These are phyloP conservation scores for Athalia circularis DNA, from an alignment of 2,888 invertebrate genomes.

Conservation along the genomic window DNA sequence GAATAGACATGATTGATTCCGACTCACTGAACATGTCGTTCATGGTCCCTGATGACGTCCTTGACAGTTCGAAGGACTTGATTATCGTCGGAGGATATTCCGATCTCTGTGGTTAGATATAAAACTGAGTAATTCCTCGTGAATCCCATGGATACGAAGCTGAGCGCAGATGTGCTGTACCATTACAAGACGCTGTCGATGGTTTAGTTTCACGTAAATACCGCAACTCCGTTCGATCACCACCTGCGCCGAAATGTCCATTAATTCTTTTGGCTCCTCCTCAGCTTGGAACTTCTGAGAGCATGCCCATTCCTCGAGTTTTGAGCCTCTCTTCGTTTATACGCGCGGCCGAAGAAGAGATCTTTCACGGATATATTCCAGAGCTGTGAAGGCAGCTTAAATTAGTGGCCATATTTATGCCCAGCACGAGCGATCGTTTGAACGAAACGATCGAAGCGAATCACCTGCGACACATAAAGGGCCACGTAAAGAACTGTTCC, in stretches of 20 bases:
- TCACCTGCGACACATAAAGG: slow-evolving; percentile 52
- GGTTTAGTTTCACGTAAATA: slow-evolving; percentile 47
- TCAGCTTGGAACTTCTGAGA: not conserved
- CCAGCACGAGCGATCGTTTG: not conserved
- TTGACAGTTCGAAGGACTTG: not conserved
- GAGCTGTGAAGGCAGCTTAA: not conserved
- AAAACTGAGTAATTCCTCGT: not conserved
- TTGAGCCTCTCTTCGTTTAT: not conserved
- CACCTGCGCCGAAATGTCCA: slow-evolving; percentile 42
- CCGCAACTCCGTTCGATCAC: slow-evolving; percentile 50
- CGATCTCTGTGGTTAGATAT: not conserved
- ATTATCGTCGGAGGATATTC: not conserved
- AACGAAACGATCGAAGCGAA: not conserved
- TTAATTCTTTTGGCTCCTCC: not conserved
- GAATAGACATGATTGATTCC: not conserved
- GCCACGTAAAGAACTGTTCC: slow-evolving; percentile 47
- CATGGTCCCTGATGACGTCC: slow-evolving; percentile 13
- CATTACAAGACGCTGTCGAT: slow-evolving; percentile 53
- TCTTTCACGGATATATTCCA: slow-evolving; percentile 1
- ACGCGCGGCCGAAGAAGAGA: too few species aligned
- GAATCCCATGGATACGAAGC: slow-evolving; percentile 42
- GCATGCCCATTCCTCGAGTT: not conserved
- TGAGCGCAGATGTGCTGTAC: slow-evolving; percentile 52
- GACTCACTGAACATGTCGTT: slow-evolving; percentile 30
- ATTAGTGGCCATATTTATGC: slow-evolving; percentile 19